Percentiles rank a stretch among this genome's conserved stretches.
phyloP scores from a whole-genome alignment of 2,797 vertebrate genomes.

The Melanotaenia boesemani region DNA sequence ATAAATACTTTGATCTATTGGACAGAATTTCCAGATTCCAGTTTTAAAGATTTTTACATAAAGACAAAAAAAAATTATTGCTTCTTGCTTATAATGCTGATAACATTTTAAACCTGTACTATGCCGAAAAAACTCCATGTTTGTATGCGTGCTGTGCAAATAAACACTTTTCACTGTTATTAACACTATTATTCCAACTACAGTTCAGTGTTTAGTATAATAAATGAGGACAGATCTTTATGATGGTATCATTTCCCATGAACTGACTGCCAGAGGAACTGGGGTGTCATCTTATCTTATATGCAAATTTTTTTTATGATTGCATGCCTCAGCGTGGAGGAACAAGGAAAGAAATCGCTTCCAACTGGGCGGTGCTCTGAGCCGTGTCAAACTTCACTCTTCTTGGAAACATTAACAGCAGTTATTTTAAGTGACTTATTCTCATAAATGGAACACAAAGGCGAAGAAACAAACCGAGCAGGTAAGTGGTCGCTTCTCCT shows the following conservation, averaged over 20 bases:
- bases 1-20: not conserved
- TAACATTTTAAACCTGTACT: not conserved
- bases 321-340: slow-evolving; percentile 24
- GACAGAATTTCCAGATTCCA: not conserved
- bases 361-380: slow-evolving; percentile 59
- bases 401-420: slow-evolving; percentile 7
- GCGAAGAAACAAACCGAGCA: not conserved
- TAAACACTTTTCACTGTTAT: not conserved
- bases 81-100: too few species aligned
- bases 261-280: slow-evolving; percentile 14
- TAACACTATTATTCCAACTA: not conserved
- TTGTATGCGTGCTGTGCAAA: not conserved
- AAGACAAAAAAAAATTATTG: not conserved
- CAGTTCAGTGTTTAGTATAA: too few species aligned
- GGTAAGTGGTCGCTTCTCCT: slow-evolving; percentile 37
- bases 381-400: slow-evolving; percentile 41
- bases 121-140: not conserved
- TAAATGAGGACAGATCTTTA: not conserved
- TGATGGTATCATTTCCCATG: too few species aligned
- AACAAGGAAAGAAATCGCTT: slow-evolving; percentile 13
- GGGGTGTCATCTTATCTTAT: slow-evolving; percentile 33
- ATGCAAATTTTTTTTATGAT: slow-evolving; percentile 55
- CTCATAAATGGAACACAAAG: slow-evolving; percentile 9
- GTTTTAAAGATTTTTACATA: not conserved
- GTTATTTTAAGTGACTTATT: not conserved